A percentile compares a stretch with the other conserved stretches of the same genome.
These are phyloP conservation scores for Penaeus monodon DNA, from an alignment of 2,888 invertebrate genomes.

Conservation along the genomic window DNA sequence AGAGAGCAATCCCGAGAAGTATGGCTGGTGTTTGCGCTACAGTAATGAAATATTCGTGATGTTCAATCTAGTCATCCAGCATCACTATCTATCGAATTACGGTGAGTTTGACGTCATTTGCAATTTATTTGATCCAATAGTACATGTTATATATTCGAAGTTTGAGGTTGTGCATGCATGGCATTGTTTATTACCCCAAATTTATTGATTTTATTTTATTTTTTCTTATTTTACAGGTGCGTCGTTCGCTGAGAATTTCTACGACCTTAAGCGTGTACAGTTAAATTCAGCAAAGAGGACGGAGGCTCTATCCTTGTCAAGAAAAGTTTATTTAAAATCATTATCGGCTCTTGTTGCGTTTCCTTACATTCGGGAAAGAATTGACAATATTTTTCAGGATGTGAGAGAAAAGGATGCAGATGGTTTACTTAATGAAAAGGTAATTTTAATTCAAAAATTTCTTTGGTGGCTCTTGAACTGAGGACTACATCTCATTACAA, in stretches of 20 bases:
- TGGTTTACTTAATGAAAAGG: conserved; percentile 27
- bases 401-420: conserved; percentile 30
- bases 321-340: conserved; percentile 25
- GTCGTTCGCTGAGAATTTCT: conserved; percentile 54
- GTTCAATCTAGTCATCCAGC: conserved; percentile 46
- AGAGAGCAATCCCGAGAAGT: conserved; percentile 48
- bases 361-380: conserved; percentile 24
- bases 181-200: background rate
- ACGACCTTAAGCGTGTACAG: conserved; percentile 48
- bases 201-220: background rate
- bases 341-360: conserved; percentile 38
- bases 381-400: conserved; percentile 30
- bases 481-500: too few species aligned
- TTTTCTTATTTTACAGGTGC: conserved; percentile 23
- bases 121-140: background rate
- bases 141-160: background rate
- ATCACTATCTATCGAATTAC: conserved; percentile 51
- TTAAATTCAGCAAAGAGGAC: background rate
- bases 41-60: conserved; percentile 40
- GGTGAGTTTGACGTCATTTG: conserved; percentile 8
- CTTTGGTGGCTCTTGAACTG: too few species aligned
- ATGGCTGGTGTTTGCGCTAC: conserved; percentile 38
- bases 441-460: background rate
- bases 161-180: background rate
- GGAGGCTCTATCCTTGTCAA: conserved; percentile 31